Evolutionary conservation across 2,113 vertebrate species (phyloP).

Genomic region (Notothenia rossii): DNA sequence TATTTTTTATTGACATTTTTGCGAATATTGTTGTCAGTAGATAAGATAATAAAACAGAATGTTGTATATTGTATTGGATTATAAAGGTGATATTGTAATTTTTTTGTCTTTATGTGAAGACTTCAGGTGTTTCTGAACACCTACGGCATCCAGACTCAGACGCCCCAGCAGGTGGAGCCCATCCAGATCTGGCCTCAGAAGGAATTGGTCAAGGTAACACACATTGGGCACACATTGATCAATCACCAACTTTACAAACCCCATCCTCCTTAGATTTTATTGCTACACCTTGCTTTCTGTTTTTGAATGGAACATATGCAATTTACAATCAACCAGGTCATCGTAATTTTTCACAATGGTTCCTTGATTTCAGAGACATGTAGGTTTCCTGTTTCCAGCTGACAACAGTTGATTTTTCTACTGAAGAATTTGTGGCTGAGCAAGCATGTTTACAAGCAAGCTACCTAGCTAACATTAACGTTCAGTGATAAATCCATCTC

Average conservation of each 20-base stretch:
- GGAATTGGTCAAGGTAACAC: slow-evolving; percentile 94
- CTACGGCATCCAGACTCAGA: slow-evolving; percentile 97
- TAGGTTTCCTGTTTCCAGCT: too few relatives aligned
- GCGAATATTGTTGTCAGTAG: too few relatives aligned
- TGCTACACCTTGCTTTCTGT: neutral
- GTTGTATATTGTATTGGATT: too few relatives aligned
- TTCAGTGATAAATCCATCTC: too few relatives aligned
- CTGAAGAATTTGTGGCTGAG: too few relatives aligned
- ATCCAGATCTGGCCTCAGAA: slow-evolving; percentile 99
- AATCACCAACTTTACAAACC: neutral
- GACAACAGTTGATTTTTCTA: too few relatives aligned
- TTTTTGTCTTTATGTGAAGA: slow-evolving; percentile 71
- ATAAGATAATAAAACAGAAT: too few relatives aligned
- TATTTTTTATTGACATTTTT: too few relatives aligned
- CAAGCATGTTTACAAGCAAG: too few relatives aligned
- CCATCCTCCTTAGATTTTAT: neutral
- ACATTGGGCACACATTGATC: neutral
- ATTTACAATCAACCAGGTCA: neutral
- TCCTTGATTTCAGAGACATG: too few relatives aligned
- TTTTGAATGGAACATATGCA: neutral
- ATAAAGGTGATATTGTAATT: neutral
- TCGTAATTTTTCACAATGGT: too few relatives aligned
- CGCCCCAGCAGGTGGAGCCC: slow-evolving; percentile 97
- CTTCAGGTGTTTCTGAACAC: slow-evolving; percentile 99
- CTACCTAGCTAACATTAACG: too few relatives aligned